Conservation (phyloP, 2,113 vertebrate species). For the Ancistrus triradiatus region DNA sequence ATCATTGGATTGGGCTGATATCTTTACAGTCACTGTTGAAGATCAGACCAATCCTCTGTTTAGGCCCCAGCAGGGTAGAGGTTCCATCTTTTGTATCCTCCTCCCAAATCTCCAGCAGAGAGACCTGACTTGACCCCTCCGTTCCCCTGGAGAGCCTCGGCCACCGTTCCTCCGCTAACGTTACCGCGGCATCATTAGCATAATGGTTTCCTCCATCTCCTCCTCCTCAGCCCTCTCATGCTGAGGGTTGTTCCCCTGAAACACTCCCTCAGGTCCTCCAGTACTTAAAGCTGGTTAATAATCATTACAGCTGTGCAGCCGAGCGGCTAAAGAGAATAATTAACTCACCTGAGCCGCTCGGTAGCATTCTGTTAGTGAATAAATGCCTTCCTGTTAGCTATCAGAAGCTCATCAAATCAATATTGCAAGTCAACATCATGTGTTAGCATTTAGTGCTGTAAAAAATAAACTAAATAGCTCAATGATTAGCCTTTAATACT, state of each 20-base stretch:
- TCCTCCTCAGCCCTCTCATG: conserved; percentile 1
- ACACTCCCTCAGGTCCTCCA: conserved; percentile 89
- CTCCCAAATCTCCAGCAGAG: conserved; percentile 15
- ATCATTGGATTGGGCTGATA: too few relatives aligned
- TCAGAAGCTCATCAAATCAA: conserved; percentile 74
- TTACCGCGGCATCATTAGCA: conserved; percentile 26
- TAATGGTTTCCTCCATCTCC: conserved; percentile 21
- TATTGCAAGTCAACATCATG: too few relatives aligned
- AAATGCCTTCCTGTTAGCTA: conserved; percentile 58
- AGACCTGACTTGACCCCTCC: conserved; percentile 5
- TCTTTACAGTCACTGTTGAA: too few relatives aligned
- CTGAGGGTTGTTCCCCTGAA: conserved; percentile 48
- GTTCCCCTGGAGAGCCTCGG: conserved; percentile 14
- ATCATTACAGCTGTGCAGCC: conserved; percentile 96
- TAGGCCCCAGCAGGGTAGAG: too few relatives aligned
- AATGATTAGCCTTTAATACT: too few relatives aligned
- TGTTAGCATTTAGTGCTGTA: too few relatives aligned
- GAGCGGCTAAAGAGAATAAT: conserved; percentile 91
- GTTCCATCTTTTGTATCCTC: conserved; percentile 19
- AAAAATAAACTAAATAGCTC: too few relatives aligned
- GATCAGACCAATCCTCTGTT: too few relatives aligned
- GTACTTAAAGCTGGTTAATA: conserved; percentile 96
- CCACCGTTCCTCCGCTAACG: conserved; percentile 19
- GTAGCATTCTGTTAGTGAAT: conserved; percentile 59
- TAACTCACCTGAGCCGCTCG: conserved; percentile 97